Conservation (phyloP, 2,888 invertebrate genomes). For the Bugula neritina region DNA sequence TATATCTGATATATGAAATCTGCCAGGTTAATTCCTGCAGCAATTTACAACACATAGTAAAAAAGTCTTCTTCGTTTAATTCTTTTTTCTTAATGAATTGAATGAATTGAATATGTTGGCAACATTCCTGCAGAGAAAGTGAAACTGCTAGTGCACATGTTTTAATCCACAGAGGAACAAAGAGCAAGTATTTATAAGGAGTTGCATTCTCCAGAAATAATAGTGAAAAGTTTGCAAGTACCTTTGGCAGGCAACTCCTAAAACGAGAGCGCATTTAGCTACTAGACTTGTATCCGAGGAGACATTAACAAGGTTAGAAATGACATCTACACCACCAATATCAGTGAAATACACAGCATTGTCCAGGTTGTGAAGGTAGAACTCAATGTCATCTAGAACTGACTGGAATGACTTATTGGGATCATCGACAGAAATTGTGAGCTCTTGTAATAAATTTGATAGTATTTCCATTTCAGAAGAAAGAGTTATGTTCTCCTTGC, state of each 20-base stretch:
- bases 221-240: no score
- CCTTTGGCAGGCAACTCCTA: conserved; percentile 68
- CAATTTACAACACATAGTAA: no score
- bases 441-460: conserved; percentile 29
- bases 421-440: neutral
- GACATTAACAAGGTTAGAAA: conserved; percentile 64
- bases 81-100: no score
- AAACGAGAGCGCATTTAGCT: conserved; percentile 60
- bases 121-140: no score
- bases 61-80: no score
- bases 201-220: no score
- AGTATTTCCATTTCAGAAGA: conserved; percentile 67
- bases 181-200: no score
- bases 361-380: conserved; percentile 57
- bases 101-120: no score
- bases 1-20: no score
- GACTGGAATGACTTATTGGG: neutral
- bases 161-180: no score
- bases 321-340: conserved; percentile 56
- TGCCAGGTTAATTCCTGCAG: no score
- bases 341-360: conserved; percentile 68
- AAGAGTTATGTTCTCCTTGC: conserved; percentile 61
- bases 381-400: conserved; percentile 19
- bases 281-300: conserved; percentile 58
- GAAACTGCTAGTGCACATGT: no score